Conservation (phyloP, 2,797 vertebrate species). For the Pseudochirops corinnae region DNA sequence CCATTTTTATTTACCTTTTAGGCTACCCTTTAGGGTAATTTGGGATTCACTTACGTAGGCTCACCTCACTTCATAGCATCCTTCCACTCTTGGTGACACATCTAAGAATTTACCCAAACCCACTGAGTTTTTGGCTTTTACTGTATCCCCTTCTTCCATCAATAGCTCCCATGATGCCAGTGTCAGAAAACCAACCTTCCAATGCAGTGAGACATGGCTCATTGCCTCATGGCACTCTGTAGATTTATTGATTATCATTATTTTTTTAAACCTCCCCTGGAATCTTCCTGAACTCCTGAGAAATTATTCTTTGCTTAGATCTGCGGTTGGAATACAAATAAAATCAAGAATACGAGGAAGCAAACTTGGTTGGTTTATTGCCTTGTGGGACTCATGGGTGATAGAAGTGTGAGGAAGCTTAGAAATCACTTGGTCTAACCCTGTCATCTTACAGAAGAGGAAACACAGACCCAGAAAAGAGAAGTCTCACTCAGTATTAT, state of each 20-base stretch:
- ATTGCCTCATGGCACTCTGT: not conserved
- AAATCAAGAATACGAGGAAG: not conserved
- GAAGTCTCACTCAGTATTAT: not conserved
- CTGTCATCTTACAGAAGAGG: not conserved
- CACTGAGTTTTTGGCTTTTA: not conserved
- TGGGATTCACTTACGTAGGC: not conserved
- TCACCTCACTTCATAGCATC: not conserved
- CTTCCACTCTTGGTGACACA: not conserved
- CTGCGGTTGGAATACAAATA: not conserved
- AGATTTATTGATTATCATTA: not conserved
- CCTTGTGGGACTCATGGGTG: not conserved
- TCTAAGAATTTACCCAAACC: not conserved
- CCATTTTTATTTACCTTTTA: constrained; percentile 28
- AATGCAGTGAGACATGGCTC: not conserved
- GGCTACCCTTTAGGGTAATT: not conserved
- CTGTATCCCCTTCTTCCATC: not conserved
- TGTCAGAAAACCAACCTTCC: not conserved
- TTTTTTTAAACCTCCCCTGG: not conserved
- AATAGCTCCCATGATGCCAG: not conserved
- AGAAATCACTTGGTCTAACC: not conserved
- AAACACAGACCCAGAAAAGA: not conserved
- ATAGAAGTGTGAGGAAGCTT: not conserved
- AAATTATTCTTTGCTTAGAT: not conserved
- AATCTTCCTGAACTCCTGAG: not conserved
- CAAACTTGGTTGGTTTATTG: not conserved